Evolutionary conservation across 2,888 invertebrate genomes (phyloP).

Genomic region (Syrphus vitripennis): DNA sequence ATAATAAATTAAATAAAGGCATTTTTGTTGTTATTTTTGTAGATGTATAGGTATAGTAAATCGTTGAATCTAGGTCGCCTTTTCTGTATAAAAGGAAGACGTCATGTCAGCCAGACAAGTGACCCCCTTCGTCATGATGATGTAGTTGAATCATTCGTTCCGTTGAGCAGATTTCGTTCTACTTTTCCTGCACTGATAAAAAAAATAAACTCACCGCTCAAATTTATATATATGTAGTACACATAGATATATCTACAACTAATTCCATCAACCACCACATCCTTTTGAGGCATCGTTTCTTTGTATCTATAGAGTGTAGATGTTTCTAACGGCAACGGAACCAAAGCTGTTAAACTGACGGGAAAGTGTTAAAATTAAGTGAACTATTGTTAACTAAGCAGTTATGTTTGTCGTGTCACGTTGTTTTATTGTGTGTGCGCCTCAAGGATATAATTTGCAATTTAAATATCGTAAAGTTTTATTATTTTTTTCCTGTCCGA

Average conservation of each 20-base stretch:
- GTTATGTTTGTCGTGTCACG: slow-evolving; percentile 51
- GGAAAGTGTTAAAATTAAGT: slow-evolving; percentile 20
- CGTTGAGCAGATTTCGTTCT: slow-evolving; percentile 6
- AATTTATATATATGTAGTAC: too few relatives aligned
- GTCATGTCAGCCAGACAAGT: slow-evolving; percentile 32
- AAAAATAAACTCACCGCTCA: slow-evolving; percentile 8
- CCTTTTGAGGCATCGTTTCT: not conserved
- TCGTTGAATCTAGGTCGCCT: slow-evolving; percentile 48
- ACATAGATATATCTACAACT: slow-evolving; percentile 19
- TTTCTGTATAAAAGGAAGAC: not conserved
- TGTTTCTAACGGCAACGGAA: not conserved
- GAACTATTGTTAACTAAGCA: slow-evolving; percentile 38
- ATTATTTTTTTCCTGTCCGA: slow-evolving; percentile 1
- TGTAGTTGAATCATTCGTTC: slow-evolving; percentile 1
- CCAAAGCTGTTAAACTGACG: slow-evolving; percentile 1
- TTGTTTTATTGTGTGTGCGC: slow-evolving; percentile 23
- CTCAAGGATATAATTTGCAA: slow-evolving; percentile 38
- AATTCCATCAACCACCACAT: not conserved
- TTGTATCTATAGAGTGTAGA: not conserved
- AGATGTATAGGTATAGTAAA: not conserved
- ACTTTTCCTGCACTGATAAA: not conserved
- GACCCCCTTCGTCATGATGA: not conserved
- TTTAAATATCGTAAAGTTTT: slow-evolving; percentile 33
- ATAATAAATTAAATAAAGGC: slow-evolving; percentile 61
- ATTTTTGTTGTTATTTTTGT: slow-evolving; percentile 5